These are phyloP conservation scores for Argentina silus DNA, from an alignment of 2,797 vertebrate genomes.

Conservation along the genomic window DNA sequence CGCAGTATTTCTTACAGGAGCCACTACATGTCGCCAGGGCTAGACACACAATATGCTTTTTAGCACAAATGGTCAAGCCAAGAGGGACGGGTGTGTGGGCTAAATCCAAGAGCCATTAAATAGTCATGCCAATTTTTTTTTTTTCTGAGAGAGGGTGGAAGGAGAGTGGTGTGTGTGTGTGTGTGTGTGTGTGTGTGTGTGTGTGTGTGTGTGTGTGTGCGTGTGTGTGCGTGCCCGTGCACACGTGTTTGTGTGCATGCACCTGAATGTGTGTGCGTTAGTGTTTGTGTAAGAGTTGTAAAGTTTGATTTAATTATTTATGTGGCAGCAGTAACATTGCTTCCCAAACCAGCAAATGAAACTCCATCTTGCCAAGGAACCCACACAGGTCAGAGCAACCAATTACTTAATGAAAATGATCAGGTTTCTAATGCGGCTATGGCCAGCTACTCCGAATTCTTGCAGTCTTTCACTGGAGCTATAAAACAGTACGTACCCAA, in stretches of 20 bases:
- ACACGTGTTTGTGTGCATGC: background rate
- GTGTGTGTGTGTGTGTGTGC: slow-evolving; percentile 7
- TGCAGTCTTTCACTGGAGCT: slow-evolving; percentile 47
- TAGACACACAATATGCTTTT: slow-evolving; percentile 40
- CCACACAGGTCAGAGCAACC: slow-evolving; percentile 68
- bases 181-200: background rate
- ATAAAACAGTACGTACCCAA: slow-evolving; percentile 63
- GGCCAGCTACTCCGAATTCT: slow-evolving; percentile 51
- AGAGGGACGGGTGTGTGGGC: slow-evolving; percentile 23
- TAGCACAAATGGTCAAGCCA: slow-evolving; percentile 30
- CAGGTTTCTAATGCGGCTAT: slow-evolving; percentile 67
- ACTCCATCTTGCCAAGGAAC: slow-evolving; percentile 72
- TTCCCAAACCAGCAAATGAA: slow-evolving; percentile 74
- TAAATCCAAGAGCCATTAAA: slow-evolving; percentile 44
- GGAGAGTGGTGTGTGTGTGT: slow-evolving; percentile 15
- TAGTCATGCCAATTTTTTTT: slow-evolving; percentile 31
- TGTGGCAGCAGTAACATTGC: slow-evolving; percentile 71
- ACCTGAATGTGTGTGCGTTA: slow-evolving; percentile 35
- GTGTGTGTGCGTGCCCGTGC: background rate
- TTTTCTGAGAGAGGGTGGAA: slow-evolving; percentile 27
- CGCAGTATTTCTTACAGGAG: slow-evolving; percentile 31
- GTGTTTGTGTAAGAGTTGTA: slow-evolving; percentile 58
- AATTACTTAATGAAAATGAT: slow-evolving; percentile 82
- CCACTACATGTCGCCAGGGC: slow-evolving; percentile 20
- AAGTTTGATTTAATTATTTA: slow-evolving; percentile 77